Evolutionary conservation across 53 echinoderm and acorn worm genomes (phyloP), one percentile per base, ranked within the genome.

Genomic region (Holothuria scabra): DNA sequence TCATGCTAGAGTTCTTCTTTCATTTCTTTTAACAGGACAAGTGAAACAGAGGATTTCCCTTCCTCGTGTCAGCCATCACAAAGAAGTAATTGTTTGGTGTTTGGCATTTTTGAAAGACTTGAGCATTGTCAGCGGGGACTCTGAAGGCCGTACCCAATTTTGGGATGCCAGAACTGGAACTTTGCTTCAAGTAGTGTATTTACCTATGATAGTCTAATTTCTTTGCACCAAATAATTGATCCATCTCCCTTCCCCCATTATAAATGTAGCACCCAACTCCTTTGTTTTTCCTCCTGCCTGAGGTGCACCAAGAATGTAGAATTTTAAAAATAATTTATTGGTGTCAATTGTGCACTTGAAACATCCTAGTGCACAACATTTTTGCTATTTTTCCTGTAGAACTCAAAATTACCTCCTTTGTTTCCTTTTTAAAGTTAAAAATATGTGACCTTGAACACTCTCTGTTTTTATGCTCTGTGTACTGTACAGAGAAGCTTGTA

Each of bases 41-140:
- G 93, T 88, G 29, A 90, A 85, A 4, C 93, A 91, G 83, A 87
- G 96, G 68, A 96, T 96, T 67, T 92, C 88, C 44, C 84, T 90
- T 22, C 95, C 91, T 28, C 84, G 89, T 20, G 56, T 87, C 2
- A 84, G 83, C 23, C 48, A 81, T 49, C 80, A 87, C 12, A 48
- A 68, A 0, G 89, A 90, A 69, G 86, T 92, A 2, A 88, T 92
- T 21, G 93, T 96, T 0, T 96, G 96, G 96, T 61, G 87, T 59
- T 86, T 96, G 1, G 88, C 92, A 44, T 83, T 96, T 67, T 68
- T 89, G 22, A 81, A 80, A 35, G 90, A 96, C 76, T 83, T 90
- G 60, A 94, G 93, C 71, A 86, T 96, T 10, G 78, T 96, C 74
- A 96, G 96, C 46, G 84, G 93, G 24, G 96, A 96, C 70, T 96